phyloP scores from a whole-genome alignment of 1,140 invertebrate species.

The Drosophila hydei region DNA sequence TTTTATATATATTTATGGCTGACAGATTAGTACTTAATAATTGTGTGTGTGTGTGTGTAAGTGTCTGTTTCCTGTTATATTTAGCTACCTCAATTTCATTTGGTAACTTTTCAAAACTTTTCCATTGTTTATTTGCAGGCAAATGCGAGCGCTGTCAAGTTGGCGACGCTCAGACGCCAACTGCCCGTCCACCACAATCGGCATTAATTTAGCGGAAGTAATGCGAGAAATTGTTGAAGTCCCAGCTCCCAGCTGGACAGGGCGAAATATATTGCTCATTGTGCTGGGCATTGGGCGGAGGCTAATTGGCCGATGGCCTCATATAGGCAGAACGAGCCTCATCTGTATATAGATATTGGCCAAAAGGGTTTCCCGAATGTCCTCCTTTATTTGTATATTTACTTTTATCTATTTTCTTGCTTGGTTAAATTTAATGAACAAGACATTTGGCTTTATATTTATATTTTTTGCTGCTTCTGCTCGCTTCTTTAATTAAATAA shows the following conservation, averaged over 20 bases:
- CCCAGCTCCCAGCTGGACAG: slow-evolving; percentile 3
- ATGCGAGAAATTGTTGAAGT: slow-evolving; percentile 79
- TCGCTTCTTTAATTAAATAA: slow-evolving; percentile 71
- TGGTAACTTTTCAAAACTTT: slow-evolving; percentile 9
- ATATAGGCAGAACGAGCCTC: slow-evolving; percentile 20
- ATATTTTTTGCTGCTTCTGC: not conserved
- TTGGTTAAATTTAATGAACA: slow-evolving; percentile 71
- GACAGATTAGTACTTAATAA: not conserved
- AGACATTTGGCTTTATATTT: slow-evolving; percentile 69
- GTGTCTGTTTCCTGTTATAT: no score
- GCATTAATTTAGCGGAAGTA: slow-evolving; percentile 83
- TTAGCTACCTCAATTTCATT: not conserved
- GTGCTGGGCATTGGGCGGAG: slow-evolving; percentile 39
- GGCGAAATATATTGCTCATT: slow-evolving; percentile 24
- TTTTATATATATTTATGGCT: not conserved
- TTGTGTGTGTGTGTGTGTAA: no score
- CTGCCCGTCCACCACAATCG: slow-evolving; percentile 71
- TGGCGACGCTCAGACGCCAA: slow-evolving; percentile 60
- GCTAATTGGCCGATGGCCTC: slow-evolving; percentile 63
- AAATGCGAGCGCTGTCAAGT: slow-evolving; percentile 38
- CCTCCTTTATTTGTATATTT: slow-evolving; percentile 44
- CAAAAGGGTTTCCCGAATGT: slow-evolving; percentile 50
- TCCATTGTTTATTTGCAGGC: slow-evolving; percentile 35
- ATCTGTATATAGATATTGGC: slow-evolving; percentile 40
- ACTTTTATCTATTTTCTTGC: slow-evolving; percentile 70